Base-by-base conservation (phyloP, 1,140 invertebrate genomes). In the Danaus melanippus region DNA sequence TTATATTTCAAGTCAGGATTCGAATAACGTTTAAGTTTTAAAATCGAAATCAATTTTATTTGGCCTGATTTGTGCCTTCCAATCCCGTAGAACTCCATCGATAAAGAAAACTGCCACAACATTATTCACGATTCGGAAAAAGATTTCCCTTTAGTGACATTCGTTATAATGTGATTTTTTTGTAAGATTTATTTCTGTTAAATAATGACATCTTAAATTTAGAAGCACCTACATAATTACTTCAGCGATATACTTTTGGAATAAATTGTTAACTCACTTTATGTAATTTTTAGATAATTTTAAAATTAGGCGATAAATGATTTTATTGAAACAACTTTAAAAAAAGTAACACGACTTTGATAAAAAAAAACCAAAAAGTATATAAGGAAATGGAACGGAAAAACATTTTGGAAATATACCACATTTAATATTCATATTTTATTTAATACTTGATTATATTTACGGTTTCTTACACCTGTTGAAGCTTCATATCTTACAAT, bases 41-140 rank as follows among this genome's bases (percentile, higher is more conserved):
- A 64, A 71, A 66, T 71, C 58, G 53, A 62, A 71, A 71, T 71
- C 67, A 67, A 74, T 74, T 69, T 70, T 53, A 66, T 56, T 54
- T 69, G 71, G 67, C 71, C 69, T 70, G 69, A 70, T 74, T 71
- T 69, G 60, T 66, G 64, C 64, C 60, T 62, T 61, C 61, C 56
- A 69, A 65, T 69, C 69, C 71, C 69, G 71, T 66, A 56, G 60
- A 71, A 67, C 58, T 64, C 51, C 56, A 58, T 58, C 48, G 45
- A 32, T 40, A 46, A 56, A 54, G 54, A 58, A 56, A 56, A 53
- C 56, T 54, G 54, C 41, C 54, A 11, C 51, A 51, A 60, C 52
- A 53, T 60, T 55, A 60, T 60, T 55, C 53, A 60, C 39, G 54
- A 62, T 54, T 53, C 60, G 50, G 60, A 3, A 57, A 60, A 59